Evolutionary conservation across 2,113 vertebrate species (phyloP).

Genomic region (Brachyhypopomus occidentalis): DNA sequence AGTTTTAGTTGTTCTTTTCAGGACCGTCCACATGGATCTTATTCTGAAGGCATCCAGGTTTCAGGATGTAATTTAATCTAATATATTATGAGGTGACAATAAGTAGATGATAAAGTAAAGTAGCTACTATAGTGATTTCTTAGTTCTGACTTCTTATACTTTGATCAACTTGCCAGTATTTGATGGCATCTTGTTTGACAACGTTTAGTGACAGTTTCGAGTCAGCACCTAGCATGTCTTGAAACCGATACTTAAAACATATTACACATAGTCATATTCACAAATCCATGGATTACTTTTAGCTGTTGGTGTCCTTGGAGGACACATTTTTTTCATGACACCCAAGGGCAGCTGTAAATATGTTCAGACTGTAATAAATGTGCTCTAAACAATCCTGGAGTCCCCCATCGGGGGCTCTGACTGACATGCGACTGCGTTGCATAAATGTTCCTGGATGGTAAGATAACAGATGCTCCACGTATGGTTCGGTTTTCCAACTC

Average conservation of each 20-base stretch:
- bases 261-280: neutral
- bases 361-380: slow-evolving; percentile 11
- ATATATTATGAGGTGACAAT: no score
- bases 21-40: neutral
- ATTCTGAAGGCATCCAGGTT: neutral
- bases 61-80: neutral
- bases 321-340: slow-evolving; percentile 3
- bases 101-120: neutral
- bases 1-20: neutral
- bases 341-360: neutral
- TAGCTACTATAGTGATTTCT: neutral
- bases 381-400: slow-evolving; percentile 7
- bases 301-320: slow-evolving; percentile 3
- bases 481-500: slow-evolving; percentile 67
- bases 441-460: slow-evolving; percentile 19
- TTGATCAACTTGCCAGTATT: neutral
- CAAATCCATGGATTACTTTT: neutral
- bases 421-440: slow-evolving; percentile 1
- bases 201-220: no score
- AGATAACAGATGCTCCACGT: slow-evolving; percentile 64
- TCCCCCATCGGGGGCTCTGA: slow-evolving; percentile 5
- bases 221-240: neutral
- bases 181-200: no score
- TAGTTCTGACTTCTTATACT: neutral
- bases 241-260: neutral